Evolutionary conservation across 2,113 vertebrate species (phyloP).

Genomic region (Coptodon rendalli): DNA sequence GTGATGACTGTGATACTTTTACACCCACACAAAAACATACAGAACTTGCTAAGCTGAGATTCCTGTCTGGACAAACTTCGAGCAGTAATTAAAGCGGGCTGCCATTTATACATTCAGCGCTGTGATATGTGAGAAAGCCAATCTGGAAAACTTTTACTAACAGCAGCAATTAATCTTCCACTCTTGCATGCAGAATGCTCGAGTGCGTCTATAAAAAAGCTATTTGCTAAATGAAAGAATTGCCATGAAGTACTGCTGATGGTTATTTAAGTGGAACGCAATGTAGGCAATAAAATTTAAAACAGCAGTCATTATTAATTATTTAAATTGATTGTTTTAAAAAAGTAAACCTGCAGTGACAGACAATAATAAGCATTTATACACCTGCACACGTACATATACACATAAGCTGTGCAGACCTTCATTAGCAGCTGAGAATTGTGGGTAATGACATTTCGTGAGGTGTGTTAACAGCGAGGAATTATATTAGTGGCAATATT

Average conservation of each 20-base stretch:
- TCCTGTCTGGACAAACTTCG: background rate
- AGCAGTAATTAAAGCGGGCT: background rate
- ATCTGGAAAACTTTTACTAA: background rate
- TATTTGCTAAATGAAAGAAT: background rate
- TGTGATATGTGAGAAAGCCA: background rate
- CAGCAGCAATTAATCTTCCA: background rate
- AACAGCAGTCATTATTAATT: background rate
- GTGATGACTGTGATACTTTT: background rate
- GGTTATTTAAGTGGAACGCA: background rate
- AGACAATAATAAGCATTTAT: background rate
- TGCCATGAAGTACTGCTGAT: background rate
- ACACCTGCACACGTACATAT: background rate
- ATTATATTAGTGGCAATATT: background rate
- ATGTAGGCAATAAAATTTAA: background rate
- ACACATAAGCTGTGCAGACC: background rate
- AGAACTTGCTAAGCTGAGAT: background rate
- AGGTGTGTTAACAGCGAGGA: background rate
- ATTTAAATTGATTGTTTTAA: background rate
- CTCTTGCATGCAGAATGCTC: background rate
- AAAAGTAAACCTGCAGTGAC: background rate
- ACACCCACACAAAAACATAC: background rate
- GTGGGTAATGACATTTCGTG: background rate
- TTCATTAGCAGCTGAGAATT: background rate
- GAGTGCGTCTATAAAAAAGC: background rate
- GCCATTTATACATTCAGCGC: background rate